phyloP scores from a whole-genome alignment of 2,888 invertebrate genomes.

The Rhingia rostrata region DNA sequence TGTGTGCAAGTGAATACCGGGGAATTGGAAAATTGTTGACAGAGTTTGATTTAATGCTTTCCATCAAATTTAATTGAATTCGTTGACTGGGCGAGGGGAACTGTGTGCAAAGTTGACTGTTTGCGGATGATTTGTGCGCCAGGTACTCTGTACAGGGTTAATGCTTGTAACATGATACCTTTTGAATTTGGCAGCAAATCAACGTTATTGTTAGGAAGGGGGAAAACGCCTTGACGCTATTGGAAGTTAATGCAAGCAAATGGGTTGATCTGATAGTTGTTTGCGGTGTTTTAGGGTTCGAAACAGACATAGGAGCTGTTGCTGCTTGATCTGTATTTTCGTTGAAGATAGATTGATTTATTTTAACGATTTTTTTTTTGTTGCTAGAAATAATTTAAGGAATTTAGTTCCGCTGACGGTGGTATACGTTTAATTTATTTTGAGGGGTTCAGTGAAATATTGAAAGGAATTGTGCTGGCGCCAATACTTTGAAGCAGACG shows the following conservation, averaged over 20 bases:
- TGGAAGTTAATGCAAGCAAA: constrained; percentile 29
- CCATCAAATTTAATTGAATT: constrained; percentile 73
- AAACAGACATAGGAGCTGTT: constrained; percentile 1
- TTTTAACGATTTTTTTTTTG: constrained; percentile 18
- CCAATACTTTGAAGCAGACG: neutral
- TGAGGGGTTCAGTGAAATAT: neutral
- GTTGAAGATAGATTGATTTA: constrained; percentile 40
- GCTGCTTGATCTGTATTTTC: constrained; percentile 5
- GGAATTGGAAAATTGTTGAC: constrained; percentile 74
- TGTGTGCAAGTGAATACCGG: constrained; percentile 35
- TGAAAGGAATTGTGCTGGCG: constrained; percentile 23
- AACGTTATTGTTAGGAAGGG: constrained; percentile 32
- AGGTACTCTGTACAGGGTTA: constrained; percentile 42
- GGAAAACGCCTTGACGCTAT: constrained; percentile 12
- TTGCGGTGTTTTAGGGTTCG: neutral
- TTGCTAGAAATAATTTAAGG: constrained; percentile 37
- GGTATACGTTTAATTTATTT: constrained; percentile 45
- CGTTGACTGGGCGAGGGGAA: constrained; percentile 19
- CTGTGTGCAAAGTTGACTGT: constrained; percentile 39
- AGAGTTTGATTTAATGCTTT: constrained; percentile 75
- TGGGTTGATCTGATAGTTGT: constrained; percentile 48
- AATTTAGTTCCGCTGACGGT: constrained; percentile 38
- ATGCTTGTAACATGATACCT: constrained; percentile 37
- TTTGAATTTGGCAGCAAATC: constrained; percentile 43
- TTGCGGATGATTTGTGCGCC: constrained; percentile 67